A percentile compares a stretch with the other conserved stretches of the same genome.
Conservation (phyloP, 2,113 vertebrate species). For the Rhinopomastus cyanomelas region DNA sequence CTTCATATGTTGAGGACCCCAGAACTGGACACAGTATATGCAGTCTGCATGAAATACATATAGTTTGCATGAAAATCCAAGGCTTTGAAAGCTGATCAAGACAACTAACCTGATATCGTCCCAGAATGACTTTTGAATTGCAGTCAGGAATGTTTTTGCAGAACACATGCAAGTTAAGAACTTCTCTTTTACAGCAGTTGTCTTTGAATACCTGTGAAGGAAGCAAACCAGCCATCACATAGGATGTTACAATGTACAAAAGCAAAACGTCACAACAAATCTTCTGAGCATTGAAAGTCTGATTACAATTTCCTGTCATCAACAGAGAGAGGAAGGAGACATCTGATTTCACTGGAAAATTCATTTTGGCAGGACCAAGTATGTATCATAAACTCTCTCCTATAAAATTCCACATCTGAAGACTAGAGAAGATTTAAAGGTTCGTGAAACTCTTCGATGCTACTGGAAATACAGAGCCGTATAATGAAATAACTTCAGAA, state of each 20-base stretch:
- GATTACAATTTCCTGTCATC: not conserved
- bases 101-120: constrained; percentile 81
- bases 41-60: not conserved
- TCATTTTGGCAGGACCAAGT: not conserved
- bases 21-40: too few species aligned
- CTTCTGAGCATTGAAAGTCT: not conserved
- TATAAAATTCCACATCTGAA: not conserved
- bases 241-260: not conserved
- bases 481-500: not conserved
- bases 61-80: not conserved
- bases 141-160: constrained; percentile 85
- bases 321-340: not conserved
- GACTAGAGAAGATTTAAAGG: not conserved
- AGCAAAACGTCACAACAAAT: not conserved
- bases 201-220: constrained; percentile 84
- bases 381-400: not conserved
- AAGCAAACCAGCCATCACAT: not conserved
- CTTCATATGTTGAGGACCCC: too few species aligned
- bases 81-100: not conserved
- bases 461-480: not conserved
- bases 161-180: constrained; percentile 84
- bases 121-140: constrained; percentile 75
- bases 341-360: not conserved
- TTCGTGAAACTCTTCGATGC: not conserved
- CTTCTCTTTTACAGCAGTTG: constrained; percentile 89